These are phyloP conservation scores for Notospermus geniculatus DNA, from an alignment of 1,140 invertebrate genomes.

Conservation along the genomic window DNA sequence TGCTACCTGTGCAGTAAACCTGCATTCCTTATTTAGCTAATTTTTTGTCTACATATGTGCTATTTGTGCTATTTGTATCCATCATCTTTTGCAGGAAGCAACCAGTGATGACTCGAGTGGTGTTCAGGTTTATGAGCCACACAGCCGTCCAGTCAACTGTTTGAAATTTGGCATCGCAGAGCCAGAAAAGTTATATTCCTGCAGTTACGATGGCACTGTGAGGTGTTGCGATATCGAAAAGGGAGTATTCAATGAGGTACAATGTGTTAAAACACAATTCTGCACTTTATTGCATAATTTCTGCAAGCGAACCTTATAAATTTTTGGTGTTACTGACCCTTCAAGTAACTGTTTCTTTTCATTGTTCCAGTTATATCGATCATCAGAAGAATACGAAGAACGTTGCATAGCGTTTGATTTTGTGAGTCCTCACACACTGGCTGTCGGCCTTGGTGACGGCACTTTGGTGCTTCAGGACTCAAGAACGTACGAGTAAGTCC, in stretches of 20 bases:
- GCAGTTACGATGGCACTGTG: slow-evolving; percentile 44
- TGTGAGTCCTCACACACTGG: slow-evolving; percentile 24
- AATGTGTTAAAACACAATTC: too few relatives aligned
- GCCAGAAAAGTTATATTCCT: slow-evolving; percentile 29
- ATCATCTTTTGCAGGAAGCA: neutral
- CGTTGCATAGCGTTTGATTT: slow-evolving; percentile 41
- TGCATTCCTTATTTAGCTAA: too few relatives aligned
- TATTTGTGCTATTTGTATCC: neutral
- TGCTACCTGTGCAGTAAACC: too few relatives aligned
- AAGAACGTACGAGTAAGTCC: slow-evolving; percentile 31
- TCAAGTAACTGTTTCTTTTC: neutral
- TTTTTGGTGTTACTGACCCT: too few relatives aligned
- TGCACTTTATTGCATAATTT: too few relatives aligned
- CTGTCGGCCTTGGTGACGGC: slow-evolving; percentile 40
- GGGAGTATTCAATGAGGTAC: slow-evolving; percentile 39
- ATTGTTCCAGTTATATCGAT: slow-evolving; percentile 30
- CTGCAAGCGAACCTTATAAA: too few relatives aligned
- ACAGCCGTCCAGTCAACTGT: slow-evolving; percentile 37
- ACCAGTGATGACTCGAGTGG: slow-evolving; percentile 10
- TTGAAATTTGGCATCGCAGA: slow-evolving; percentile 23
- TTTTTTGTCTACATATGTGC: too few relatives aligned
- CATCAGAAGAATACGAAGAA: slow-evolving; percentile 35
- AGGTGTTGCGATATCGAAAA: slow-evolving; percentile 38
- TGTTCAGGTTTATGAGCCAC: slow-evolving; percentile 36
- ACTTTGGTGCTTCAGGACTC: slow-evolving; percentile 37